Conservation (phyloP, 2,888 invertebrate genomes). For the Andrena bucephala region DNA sequence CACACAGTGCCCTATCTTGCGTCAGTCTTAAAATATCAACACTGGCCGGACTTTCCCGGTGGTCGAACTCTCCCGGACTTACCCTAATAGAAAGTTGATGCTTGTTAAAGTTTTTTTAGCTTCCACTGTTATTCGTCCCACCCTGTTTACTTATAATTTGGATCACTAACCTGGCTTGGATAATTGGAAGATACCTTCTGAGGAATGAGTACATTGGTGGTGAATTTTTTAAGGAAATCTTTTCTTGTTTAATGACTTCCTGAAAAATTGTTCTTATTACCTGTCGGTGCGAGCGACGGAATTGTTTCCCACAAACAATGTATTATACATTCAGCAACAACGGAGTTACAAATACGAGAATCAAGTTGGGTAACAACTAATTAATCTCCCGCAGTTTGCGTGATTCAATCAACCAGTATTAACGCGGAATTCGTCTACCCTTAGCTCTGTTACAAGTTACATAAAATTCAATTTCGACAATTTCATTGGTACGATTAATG, state of each 20-base stretch:
- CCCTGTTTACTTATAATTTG: no score
- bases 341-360: slow-evolving; percentile 41
- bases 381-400: slow-evolving; percentile 43
- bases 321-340: slow-evolving; percentile 17
- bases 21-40: no score
- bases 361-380: slow-evolving; percentile 51
- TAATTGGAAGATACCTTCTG: no score
- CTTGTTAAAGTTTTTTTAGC: no score
- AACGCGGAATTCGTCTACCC: slow-evolving; percentile 26
- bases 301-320: not conserved
- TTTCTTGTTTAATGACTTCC: not conserved
- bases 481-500: slow-evolving; percentile 23
- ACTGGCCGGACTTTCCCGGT: no score
- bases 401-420: slow-evolving; percentile 46
- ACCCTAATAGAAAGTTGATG: no score
- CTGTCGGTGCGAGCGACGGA: not conserved
- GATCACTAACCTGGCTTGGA: no score
- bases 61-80: no score
- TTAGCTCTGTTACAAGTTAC: slow-evolving; percentile 32
- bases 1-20: no score
- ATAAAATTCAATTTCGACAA: slow-evolving; percentile 37
- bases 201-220: no score
- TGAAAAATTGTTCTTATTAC: not conserved
- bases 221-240: no score
- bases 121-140: no score